Percentiles rank a stretch among this genome's conserved stretches.
Evolutionary conservation across 2,113 vertebrate species (phyloP).

Genomic region (Dicaeum eximium): DNA sequence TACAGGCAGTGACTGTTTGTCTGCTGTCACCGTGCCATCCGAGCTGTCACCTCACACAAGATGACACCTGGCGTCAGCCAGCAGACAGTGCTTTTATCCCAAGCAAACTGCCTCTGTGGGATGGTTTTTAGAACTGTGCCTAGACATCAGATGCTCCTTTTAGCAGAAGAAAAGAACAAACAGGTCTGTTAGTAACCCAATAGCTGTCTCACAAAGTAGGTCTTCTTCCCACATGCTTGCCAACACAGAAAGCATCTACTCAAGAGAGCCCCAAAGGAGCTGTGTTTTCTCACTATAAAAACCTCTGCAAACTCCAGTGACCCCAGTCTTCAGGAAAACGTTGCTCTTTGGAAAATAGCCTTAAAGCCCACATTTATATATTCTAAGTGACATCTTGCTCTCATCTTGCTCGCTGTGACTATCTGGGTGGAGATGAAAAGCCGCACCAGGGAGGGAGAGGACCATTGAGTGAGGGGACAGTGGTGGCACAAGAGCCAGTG

Average conservation of each 20-base stretch:
- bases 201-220: neutral
- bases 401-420: neutral
- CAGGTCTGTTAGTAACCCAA: neutral
- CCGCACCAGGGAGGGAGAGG: neutral
- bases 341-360: neutral
- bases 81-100: neutral
- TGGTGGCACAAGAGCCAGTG: neutral
- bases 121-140: neutral
- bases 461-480: neutral
- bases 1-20: fast-evolving
- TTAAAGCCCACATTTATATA: neutral
- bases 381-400: neutral
- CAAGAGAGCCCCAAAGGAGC: neutral
- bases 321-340: neutral
- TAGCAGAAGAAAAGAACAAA: neutral
- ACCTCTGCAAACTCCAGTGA: neutral
- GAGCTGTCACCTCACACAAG: neutral
- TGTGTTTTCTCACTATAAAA: neutral
- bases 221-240: neutral
- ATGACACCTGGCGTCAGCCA: neutral
- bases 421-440: neutral
- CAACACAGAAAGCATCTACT: neutral
- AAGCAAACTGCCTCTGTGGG: neutral
- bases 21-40: neutral
- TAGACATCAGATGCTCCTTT: neutral